Evolutionary conservation across 2,888 invertebrate species (phyloP).

Genomic region (Pelosia muscerda): DNA sequence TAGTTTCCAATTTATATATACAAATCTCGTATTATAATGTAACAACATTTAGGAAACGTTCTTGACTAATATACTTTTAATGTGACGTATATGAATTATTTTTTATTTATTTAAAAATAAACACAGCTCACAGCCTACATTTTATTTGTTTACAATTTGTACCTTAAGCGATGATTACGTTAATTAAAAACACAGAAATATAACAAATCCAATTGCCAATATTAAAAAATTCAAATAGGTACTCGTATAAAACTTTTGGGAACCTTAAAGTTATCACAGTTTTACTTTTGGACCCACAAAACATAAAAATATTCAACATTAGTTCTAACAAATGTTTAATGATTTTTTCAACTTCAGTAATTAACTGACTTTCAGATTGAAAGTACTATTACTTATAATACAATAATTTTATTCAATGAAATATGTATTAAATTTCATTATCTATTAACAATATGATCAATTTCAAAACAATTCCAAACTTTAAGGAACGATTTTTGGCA

Average conservation of each 20-base stretch:
- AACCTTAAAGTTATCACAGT: slow-evolving; percentile 58
- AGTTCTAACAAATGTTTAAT: neutral
- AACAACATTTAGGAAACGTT: neutral
- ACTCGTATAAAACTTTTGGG: slow-evolving; percentile 18
- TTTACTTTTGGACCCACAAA: slow-evolving; percentile 43
- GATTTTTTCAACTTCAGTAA: neutral
- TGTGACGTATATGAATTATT: neutral
- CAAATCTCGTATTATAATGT: neutral
- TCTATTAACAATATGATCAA: neutral
- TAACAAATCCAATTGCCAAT: neutral
- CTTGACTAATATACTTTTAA: neutral
- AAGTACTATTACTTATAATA: no score
- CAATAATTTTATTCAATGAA: no score
- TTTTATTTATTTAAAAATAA: neutral
- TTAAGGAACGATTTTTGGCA: neutral
- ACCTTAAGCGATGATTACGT: neutral
- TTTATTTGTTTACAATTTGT: neutral
- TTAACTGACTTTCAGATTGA: neutral
- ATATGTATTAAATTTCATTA: no score
- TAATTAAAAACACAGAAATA: neutral
- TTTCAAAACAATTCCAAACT: neutral
- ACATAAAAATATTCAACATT: slow-evolving; percentile 2
- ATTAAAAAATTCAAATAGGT: slow-evolving; percentile 22
- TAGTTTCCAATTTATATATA: neutral
- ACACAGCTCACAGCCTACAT: slow-evolving; percentile 9